Conservation (phyloP, 2,888 invertebrate species). For the Hirtodrosophila trivittata region DNA sequence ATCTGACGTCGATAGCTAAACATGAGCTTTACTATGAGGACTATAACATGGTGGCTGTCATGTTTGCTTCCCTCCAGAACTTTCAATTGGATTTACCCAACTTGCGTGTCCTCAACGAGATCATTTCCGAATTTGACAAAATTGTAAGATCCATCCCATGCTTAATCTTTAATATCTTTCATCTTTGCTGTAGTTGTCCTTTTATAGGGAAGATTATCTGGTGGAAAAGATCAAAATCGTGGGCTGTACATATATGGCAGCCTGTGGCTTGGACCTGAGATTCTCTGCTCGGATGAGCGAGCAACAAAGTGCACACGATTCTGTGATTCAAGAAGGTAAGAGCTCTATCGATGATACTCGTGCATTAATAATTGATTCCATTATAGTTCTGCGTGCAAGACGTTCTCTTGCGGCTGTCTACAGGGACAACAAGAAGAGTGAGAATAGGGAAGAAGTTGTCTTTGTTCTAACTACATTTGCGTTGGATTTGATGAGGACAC, state of each 20-base stretch:
- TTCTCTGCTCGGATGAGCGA: conserved; percentile 82
- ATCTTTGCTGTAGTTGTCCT: conserved; percentile 19
- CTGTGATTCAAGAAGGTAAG: conserved; percentile 32
- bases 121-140: conserved; percentile 96
- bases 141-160: conserved; percentile 84
- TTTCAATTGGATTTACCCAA: conserved; percentile 88
- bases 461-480: conserved; percentile 86
- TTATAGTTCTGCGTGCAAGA: conserved; percentile 20
- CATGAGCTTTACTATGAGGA: conserved; percentile 94
- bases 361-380: neutral
- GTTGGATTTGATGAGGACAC: conserved; percentile 87
- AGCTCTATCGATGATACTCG: neutral
- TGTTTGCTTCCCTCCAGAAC: conserved; percentile 96
- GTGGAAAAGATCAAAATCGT: conserved; percentile 99
- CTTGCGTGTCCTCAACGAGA: conserved; percentile 91
- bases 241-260: conserved; percentile 98
- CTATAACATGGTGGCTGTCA: conserved; percentile 94
- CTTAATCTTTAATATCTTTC: neutral
- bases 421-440: neutral
- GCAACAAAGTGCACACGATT: neutral
- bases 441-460: conserved; percentile 83
- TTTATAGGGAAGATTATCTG: conserved; percentile 85
- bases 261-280: conserved; percentile 93
- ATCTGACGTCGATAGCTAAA: conserved; percentile 87
- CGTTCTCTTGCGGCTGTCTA: conserved; percentile 1